Evolutionary conservation across 1,140 invertebrate species (phyloP), one percentile per base, ranked within the genome.

Genomic region (Eriosoma lanigerum): DNA sequence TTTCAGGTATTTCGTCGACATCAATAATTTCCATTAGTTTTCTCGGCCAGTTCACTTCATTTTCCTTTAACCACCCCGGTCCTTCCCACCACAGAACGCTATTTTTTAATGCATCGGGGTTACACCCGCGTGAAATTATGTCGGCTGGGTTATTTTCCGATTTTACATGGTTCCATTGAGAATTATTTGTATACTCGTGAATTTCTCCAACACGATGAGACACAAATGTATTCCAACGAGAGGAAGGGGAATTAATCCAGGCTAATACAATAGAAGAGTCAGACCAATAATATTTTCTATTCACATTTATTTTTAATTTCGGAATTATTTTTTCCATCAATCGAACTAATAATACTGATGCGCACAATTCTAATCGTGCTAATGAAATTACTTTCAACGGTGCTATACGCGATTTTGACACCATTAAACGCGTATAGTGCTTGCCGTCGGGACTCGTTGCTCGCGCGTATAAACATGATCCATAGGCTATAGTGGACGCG

Each of bases 331-430:
- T 82, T 24, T 83, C 32, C 24, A 86, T 26, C 46, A 87, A 80
- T 17, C 84, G 83, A 17, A 85, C 83, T 6, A 87, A 80, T 26
- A 88, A 66, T 1, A 84, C 62, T 6, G 87, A 87, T 13, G 84
- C 87, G 54, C 83, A 85, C 15, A 89, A 82, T 83, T 89, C 88
- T 19, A 89, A 83, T 81, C 87, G 60, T 12, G 89, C 88, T 46
- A 89, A 83, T 24, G 86, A 85, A 1, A 83, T 68, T 0, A 24
- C 58, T 26, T 83, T 84, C 12, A 83, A 24, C 15, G 83, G 82
- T 12, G 83, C 82, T 0, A 83, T 81, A 38, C 82, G 81, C 2
- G 82, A 81, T 80, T 84, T 83, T 13, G 82, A 76, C 21, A 56
- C 50, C 9, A 84, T n/a, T 66, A 82, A 81, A 29, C 58, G 48